Evolutionary conservation across 2,113 vertebrate species (phyloP), one percentile per base, ranked within the genome.

Genomic region (Dasyurus viverrinus): DNA sequence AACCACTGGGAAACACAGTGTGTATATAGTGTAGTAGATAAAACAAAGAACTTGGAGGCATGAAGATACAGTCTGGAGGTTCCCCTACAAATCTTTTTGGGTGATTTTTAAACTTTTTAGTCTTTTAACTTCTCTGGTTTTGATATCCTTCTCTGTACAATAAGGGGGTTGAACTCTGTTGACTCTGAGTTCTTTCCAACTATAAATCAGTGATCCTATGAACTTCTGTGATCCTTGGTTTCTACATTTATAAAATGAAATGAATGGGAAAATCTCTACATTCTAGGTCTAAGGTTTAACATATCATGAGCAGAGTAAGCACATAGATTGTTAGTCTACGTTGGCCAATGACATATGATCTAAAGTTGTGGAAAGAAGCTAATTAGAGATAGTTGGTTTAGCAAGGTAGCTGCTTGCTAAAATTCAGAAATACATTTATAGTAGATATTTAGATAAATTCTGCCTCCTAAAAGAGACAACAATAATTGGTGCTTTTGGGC

Each of bases 381-480:
- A 55, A 57, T 84, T 92, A 16, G 19, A 55, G 53, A 53, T 52
- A 36, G 93, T 90, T 53, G 27, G 7, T n/a, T 90, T 57, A 8
- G 6, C 24, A 48, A 92, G 30, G 27, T 14, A 6, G 16, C 89
- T 27, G 25, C 36, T 7, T 46, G 0, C 54, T 95, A 97, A 91
- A 92, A 90, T 84, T 55, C 93, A 94, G 57, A 26, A 47, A 89
- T 93, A 26, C 68, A 42, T 94, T 93, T 76, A 24, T 2, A 90
- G 52, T 16, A 27, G 19, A 96, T 95, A 89, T 89, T 93, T 55
- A 52, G 30, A 14, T 92, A 10, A 8, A 26, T 93, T 95, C 94
- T 53, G 27, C 93, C 60, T 48, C 68, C 50, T 19, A 55, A 95
- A 95, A 92, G 30, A 50, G 23, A 10, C 53, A 26, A 91, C 8